Conservation (phyloP, 2,113 vertebrate genomes). For the Lethenteron reissneri region DNA sequence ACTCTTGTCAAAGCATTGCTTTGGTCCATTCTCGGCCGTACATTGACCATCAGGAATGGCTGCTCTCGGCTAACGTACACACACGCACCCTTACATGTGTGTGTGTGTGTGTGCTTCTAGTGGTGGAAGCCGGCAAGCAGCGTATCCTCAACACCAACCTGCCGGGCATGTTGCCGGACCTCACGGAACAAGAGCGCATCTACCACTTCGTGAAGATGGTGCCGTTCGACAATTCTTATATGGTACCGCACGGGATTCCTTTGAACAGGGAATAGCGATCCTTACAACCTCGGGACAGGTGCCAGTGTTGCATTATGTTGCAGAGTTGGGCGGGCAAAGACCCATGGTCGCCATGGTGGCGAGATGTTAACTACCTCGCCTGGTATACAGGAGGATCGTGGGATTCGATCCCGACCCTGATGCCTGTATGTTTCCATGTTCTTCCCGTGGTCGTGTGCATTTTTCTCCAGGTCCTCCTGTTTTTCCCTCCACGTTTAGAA, state of each 20-base stretch:
- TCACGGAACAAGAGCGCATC: conserved; percentile 50
- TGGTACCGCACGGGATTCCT: conserved; percentile 21
- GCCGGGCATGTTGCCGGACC: conserved; percentile 41
- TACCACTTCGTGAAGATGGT: conserved; percentile 63
- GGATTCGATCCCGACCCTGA: no score
- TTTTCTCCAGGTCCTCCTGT: no score
- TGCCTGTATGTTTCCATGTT: no score
- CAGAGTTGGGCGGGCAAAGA: neutral
- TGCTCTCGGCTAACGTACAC: no score
- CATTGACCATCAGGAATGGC: no score
- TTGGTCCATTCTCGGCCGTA: no score
- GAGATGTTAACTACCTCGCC: neutral
- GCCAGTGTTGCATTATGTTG: neutral
- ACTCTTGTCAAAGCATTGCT: no score
- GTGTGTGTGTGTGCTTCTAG: no score
- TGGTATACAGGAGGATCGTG: no score
- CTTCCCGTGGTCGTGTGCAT: no score
- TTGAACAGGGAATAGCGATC: neutral
- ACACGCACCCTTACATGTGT: no score
- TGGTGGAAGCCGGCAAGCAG: conserved; percentile 50
- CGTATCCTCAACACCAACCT: conserved; percentile 55
- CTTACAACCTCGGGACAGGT: neutral
- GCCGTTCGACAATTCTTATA: conserved; percentile 53
- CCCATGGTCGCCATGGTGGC: neutral
- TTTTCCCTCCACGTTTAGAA: no score